These are phyloP conservation scores for Molorchus minor DNA, from an alignment of 2,888 invertebrate species.

Conservation along the genomic window DNA sequence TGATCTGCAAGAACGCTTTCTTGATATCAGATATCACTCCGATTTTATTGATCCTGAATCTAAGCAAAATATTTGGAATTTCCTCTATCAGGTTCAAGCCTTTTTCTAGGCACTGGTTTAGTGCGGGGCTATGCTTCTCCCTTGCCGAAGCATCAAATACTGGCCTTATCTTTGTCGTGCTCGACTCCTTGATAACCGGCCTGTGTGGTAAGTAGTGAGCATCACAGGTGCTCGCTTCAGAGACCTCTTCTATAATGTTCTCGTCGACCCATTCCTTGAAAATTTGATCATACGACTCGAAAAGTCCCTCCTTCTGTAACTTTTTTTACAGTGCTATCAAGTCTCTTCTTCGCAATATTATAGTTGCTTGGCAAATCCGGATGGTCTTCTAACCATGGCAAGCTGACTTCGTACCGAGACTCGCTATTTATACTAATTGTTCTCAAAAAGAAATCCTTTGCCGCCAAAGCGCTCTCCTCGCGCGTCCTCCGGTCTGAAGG, in stretches of 20 bases:
- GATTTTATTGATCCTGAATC: conserved; percentile 29
- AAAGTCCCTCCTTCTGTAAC: conserved; percentile 19
- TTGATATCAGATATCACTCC: conserved; percentile 37
- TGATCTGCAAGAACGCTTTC: conserved; percentile 35
- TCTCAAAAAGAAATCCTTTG: conserved; percentile 26
- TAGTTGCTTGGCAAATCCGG: conserved; percentile 33
- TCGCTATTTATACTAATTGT: conserved; percentile 25
- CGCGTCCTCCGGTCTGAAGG: conserved; percentile 41
- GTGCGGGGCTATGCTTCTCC: conserved; percentile 36
- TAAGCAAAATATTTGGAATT: conserved; percentile 33
- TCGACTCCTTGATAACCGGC: conserved; percentile 15
- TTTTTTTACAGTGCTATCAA: conserved; percentile 28
- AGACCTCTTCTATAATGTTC: not conserved
- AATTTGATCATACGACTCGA: conserved; percentile 28
- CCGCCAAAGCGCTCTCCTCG: not conserved
- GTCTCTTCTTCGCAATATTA: conserved; percentile 31
- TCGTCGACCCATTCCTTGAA: not conserved
- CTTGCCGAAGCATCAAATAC: conserved; percentile 19
- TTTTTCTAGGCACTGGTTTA: conserved; percentile 32
- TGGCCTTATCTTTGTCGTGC: conserved; percentile 27
- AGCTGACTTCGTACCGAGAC: no score
- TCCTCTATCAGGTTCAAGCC: conserved; percentile 32
- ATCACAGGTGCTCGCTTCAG: not conserved
- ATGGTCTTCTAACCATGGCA: conserved; percentile 36
- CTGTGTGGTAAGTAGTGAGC: conserved; percentile 16